A percentile compares a stretch with the other conserved stretches of the same genome.
Evolutionary conservation across 2,113 vertebrate genomes (phyloP).

Genomic region (Forbesichthys papilliferus): DNA sequence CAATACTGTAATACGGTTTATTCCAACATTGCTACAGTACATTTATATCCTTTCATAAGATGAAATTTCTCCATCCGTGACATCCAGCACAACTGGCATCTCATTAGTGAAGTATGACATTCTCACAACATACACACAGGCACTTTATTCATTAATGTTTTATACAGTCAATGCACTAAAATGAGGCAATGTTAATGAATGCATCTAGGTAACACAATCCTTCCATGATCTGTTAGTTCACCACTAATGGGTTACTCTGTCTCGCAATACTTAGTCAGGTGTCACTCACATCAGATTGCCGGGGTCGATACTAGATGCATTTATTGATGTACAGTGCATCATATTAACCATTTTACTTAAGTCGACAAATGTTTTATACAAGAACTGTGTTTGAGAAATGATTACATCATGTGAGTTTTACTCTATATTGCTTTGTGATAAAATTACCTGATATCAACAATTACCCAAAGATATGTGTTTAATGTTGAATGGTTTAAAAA

Average conservation of each 20-base stretch:
- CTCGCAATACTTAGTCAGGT: slow-evolving; percentile 19
- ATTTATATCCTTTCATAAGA: slow-evolving; percentile 14
- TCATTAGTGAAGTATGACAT: slow-evolving; percentile 3
- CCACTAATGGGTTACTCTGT: slow-evolving; percentile 18
- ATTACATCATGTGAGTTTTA: too few species aligned
- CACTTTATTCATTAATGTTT: slow-evolving; percentile 27
- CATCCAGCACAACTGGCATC: slow-evolving; percentile 17
- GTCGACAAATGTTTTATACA: too few species aligned
- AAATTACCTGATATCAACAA: neutral
- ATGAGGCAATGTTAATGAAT: slow-evolving; percentile 36
- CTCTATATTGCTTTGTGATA: neutral
- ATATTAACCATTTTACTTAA: too few species aligned
- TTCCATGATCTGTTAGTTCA: slow-evolving; percentile 33
- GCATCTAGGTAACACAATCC: slow-evolving; percentile 31
- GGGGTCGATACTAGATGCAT: too few species aligned
- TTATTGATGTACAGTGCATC: too few species aligned
- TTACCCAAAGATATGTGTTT: neutral
- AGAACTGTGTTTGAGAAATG: too few species aligned
- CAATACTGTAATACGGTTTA: slow-evolving; percentile 49
- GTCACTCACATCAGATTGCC: neutral
- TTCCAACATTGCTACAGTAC: slow-evolving; percentile 37
- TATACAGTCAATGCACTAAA: slow-evolving; percentile 48
- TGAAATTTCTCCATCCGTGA: slow-evolving; percentile 7
- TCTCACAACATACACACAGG: slow-evolving; percentile 34
- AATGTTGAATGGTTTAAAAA: neutral